Conservation (phyloP, 2,113 vertebrate species). For the Pholis gunnellus region DNA sequence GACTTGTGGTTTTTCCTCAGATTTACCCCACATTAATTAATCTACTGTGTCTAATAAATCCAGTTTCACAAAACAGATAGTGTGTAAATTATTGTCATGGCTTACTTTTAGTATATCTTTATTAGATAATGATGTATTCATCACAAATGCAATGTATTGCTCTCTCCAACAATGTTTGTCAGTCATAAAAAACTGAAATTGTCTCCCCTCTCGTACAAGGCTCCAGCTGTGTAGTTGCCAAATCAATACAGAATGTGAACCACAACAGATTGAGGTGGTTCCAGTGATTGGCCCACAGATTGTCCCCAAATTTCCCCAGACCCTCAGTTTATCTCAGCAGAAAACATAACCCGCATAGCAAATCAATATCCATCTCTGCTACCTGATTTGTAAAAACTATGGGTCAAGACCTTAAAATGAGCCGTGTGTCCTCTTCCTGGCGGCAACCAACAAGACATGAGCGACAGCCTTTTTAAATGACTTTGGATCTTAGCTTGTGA, state of each 20-base stretch:
- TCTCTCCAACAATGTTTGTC: conserved; percentile 30
- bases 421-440: conserved; percentile 3
- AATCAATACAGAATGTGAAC: conserved; percentile 70
- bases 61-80: neutral
- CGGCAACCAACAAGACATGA: conserved; percentile 27
- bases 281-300: conserved; percentile 64
- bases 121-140: neutral
- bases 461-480: conserved; percentile 6
- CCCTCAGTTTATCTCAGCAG: conserved; percentile 58
- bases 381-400: conserved; percentile 46
- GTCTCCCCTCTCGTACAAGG: neutral
- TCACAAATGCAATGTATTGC: neutral
- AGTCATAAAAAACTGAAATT: conserved; percentile 32
- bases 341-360: conserved; percentile 61
- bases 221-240: conserved; percentile 35
- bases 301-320: conserved; percentile 73
- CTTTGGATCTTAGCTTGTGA: conserved; percentile 2
- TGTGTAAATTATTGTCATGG: neutral
- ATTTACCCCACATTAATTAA: neutral
- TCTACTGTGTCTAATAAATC: neutral
- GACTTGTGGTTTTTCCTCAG: neutral
- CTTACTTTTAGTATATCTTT: neutral
- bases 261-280: conserved; percentile 66
- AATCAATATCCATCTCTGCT: conserved; percentile 68
- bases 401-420: conserved; percentile 39